Evolutionary conservation across 2,113 vertebrate species (phyloP).

Genomic region (Amphiprion percula): DNA sequence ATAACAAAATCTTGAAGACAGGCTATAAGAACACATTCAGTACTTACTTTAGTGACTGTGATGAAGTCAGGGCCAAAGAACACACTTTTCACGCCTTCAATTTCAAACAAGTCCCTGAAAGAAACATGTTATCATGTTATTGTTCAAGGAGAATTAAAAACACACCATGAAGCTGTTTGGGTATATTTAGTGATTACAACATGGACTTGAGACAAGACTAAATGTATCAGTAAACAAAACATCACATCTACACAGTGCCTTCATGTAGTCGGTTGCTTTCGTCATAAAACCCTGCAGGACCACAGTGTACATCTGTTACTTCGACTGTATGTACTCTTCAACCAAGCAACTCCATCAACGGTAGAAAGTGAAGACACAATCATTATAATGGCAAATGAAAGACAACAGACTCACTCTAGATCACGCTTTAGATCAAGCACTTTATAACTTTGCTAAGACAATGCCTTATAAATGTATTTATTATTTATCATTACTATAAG

Average conservation of each 20-base stretch:
- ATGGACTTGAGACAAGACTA: background rate
- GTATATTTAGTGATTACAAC: constrained; percentile 5
- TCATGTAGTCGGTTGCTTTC: background rate
- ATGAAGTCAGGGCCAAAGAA: constrained; percentile 89
- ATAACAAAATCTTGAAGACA: background rate
- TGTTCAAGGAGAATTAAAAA: constrained; percentile 3
- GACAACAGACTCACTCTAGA: background rate
- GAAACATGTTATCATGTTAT: constrained; percentile 36
- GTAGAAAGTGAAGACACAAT: background rate
- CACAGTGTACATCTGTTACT: background rate
- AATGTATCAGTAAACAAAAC: constrained; percentile 13
- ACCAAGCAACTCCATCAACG: too few relatives aligned
- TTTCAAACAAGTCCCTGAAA: constrained; percentile 85
- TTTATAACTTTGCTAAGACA: too few relatives aligned
- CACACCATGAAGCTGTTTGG: background rate
- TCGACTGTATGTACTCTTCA: background rate
- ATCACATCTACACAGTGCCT: background rate
- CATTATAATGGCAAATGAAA: background rate
- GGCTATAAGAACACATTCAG: background rate
- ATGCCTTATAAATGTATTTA: too few relatives aligned
- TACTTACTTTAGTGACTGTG: constrained; percentile 86
- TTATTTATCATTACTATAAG: too few relatives aligned
- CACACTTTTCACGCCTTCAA: constrained; percentile 88
- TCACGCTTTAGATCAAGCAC: background rate
- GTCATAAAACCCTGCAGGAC: background rate